phyloP scores from a whole-genome alignment of 2,888 invertebrate species.

The Drosophila subsilvestris region DNA sequence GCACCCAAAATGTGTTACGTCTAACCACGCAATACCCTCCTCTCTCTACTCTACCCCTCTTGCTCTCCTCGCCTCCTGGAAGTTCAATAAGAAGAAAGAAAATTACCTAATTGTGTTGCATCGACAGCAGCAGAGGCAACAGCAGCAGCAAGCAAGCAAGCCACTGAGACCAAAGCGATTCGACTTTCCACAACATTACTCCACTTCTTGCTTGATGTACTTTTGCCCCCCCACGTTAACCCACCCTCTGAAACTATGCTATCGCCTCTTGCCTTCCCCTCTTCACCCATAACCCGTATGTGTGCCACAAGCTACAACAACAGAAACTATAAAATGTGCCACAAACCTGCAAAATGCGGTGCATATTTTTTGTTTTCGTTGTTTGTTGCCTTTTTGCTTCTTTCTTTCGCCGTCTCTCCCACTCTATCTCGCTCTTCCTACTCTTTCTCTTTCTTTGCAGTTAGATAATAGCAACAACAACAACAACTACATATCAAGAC shows the following conservation, averaged over 20 bases:
- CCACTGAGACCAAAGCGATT: constrained; percentile 16
- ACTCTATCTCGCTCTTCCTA: constrained; percentile 1
- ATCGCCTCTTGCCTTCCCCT: constrained; percentile 2
- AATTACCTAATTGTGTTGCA: constrained; percentile 81
- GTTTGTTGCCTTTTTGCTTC: constrained; percentile 63
- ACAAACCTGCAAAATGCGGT: constrained; percentile 63
- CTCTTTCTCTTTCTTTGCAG: constrained; percentile 48
- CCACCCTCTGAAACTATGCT: constrained; percentile 1
- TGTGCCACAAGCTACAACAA: constrained; percentile 68
- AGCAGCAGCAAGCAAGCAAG: background rate
- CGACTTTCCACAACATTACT: constrained; percentile 66
- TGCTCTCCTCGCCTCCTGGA: constrained; percentile 5
- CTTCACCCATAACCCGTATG: constrained; percentile 36
- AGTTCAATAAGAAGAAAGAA: constrained; percentile 71
- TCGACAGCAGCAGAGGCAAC: constrained; percentile 47
- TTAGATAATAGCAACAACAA: constrained; percentile 70
- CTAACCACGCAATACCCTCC: constrained; percentile 60
- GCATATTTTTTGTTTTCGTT: constrained; percentile 43
- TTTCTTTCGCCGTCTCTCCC: constrained; percentile 49
- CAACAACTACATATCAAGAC: constrained; percentile 48
- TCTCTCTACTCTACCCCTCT: constrained; percentile 7
- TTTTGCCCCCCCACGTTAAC: constrained; percentile 26
- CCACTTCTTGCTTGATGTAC: constrained; percentile 58
- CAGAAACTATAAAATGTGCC: constrained; percentile 65
- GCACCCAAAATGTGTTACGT: constrained; percentile 61